A percentile compares a stretch with the other conserved stretches of the same genome.
Evolutionary conservation across 2,888 invertebrate genomes (phyloP).

Genomic region (Adineta ricciae): DNA sequence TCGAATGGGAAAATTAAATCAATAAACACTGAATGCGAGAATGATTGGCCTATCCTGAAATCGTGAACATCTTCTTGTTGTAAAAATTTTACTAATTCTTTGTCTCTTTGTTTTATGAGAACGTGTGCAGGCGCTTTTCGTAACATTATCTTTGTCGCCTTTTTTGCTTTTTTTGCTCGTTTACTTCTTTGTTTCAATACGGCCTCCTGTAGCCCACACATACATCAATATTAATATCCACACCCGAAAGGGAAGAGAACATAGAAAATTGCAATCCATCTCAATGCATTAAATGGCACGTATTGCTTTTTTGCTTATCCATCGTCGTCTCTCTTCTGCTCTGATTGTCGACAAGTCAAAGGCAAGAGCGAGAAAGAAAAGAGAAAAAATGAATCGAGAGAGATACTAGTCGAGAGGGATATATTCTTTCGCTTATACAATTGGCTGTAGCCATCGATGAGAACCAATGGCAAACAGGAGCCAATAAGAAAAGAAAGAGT

Average conservation of each 20-base stretch:
- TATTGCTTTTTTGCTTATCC: neutral
- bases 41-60: neutral
- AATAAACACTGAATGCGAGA: neutral
- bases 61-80: neutral
- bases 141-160: slow-evolving; percentile 2
- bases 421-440: slow-evolving; percentile 15
- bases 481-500: slow-evolving; percentile 14
- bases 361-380: neutral
- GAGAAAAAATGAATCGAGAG: neutral
- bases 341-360: neutral
- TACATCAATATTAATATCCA: slow-evolving; percentile 15
- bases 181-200: neutral
- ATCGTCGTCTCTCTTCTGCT: neutral
- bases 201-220: slow-evolving; percentile 2
- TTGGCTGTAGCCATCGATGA: neutral
- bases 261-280: slow-evolving; percentile 15
- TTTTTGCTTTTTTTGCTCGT: neutral
- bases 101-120: neutral
- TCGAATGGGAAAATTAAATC: neutral
- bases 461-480: slow-evolving; percentile 11
- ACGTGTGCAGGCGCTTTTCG: neutral
- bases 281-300: neutral
- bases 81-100: neutral
- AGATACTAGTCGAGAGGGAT: neutral
- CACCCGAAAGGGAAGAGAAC: slow-evolving; percentile 15